Base-by-base conservation (phyloP, 1,140 invertebrate species). In the Lepidurus packardi region DNA sequence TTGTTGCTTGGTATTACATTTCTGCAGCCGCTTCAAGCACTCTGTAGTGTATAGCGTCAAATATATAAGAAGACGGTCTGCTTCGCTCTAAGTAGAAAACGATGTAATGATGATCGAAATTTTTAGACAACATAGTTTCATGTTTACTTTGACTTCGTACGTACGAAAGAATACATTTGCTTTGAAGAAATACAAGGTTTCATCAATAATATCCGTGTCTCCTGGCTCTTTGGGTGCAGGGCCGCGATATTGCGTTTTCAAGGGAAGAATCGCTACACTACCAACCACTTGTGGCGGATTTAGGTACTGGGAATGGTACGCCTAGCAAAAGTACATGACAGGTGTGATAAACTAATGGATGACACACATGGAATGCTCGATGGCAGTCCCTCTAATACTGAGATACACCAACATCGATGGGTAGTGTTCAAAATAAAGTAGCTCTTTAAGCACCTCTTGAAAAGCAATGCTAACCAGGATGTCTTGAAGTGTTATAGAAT, bases 141-240 rank as follows among this genome's bases (percentile, higher is more conserved):
- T 16, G 13, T 65, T 65, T 65, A 65, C 8, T 65, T 98, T 98
- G 78, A 99, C 97, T 88, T 99, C 97, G 86, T 98, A 99, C 73
- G 96, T 98, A 81, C 96, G 91, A 85, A 99, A 99, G 85, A 99
- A 99, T 8, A 99, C 97, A 87, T 99, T 99, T 1, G 98, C 96
- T 88, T 98, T 98, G 85, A 99, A 99, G 85, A 91, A 99, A 83
- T 93, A 94, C 10, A 99, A 87, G 43, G 97, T 93, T 89, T 99
- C 98, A 87, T 99, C 98, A 81, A 99, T 95, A 81, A 99, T 95
- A 86, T 99, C 98, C 9, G 78, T 82, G 43, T 87, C 88, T 79
- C 88, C 88, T 16, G 86, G 87, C 80, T 83, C 86, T 80, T 86
- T 84, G 65, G 92, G 92, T 7, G 96, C 95, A 76, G 97, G 97